Evolutionary conservation across 2,888 invertebrate species (phyloP), one percentile per base, ranked within the genome.

Genomic region (Netelia virgata): DNA sequence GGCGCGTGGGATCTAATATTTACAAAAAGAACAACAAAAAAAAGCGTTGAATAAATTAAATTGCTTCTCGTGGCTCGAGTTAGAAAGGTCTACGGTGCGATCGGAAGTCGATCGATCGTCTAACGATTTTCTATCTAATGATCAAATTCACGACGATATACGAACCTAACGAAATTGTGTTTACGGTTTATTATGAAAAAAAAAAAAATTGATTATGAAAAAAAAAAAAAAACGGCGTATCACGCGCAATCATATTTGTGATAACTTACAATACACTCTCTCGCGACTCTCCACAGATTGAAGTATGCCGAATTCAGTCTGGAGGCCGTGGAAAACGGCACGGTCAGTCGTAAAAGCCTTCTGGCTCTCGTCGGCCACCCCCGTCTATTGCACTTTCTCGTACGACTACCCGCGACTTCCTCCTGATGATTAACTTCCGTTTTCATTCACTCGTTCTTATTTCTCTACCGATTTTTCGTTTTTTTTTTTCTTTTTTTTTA

Each of bases 231-330:
- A 36, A 1, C 0, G 6, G 36, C 36, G 36, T 36, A 0, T 36
- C 36, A 6, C 36, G 5, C 36, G 5, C 36, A 0, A 36, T 36
- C 5, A 36, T 36, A 36, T 6, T 36, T 8, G 36, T 20, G 61
- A 20, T 82, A 85, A 94, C 94, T 94, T 86, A 94, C 94, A 92
- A 94, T 94, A 91, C 94, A 94, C 92, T 94, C 94, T 93, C 92
- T 94, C 90, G 94, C 94, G 91, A 93, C 92, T 92, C 92, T 94
- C 94, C 94, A 94, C 94, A 94, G 94, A 91, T 94, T 94, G 94
- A 92, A 89, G 87, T 92, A 91, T 89, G 90, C 89, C 86, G 89
- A 90, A 87, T 89, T 91, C 92, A 92, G 91, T 88, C 89, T 91
- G 90, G 84, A 86, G 80, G 88, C 88, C 86, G 89, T 87, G 50